phyloP scores from a whole-genome alignment of 2,797 vertebrate genomes.

The Sebastes oblongus region DNA sequence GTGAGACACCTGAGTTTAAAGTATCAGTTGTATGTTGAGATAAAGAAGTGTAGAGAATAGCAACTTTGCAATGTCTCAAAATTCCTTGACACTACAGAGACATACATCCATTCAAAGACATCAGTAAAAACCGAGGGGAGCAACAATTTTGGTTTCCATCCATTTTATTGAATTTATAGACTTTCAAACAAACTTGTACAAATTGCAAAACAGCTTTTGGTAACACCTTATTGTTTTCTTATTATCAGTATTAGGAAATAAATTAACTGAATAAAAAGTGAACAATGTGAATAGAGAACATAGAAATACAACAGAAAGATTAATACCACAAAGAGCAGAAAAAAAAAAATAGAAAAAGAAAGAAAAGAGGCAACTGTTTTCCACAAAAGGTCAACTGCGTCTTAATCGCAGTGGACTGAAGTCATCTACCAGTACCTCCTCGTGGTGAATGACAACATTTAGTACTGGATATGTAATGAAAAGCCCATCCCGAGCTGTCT shows the following conservation, averaged over 20 bases:
- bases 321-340: constrained; percentile 48
- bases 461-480: constrained; percentile 25
- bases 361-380: constrained; percentile 60
- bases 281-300: constrained; percentile 67
- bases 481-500: background rate
- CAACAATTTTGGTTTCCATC: constrained; percentile 63
- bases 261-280: constrained; percentile 77
- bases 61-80: background rate
- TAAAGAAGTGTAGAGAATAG: background rate
- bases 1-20: background rate
- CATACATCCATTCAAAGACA: background rate
- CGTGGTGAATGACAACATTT: constrained; percentile 25
- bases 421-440: constrained; percentile 32
- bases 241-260: constrained; percentile 73
- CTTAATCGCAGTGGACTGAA: constrained; percentile 44
- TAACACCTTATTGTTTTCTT: constrained; percentile 73
- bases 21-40: background rate
- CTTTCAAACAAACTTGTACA: constrained; percentile 85
- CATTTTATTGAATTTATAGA: constrained; percentile 85
- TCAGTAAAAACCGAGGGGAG: background rate
- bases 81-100: background rate
- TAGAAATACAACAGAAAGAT: constrained; percentile 62
- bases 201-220: constrained; percentile 84
- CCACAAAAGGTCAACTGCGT: constrained; percentile 45
- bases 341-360: background rate